Base-by-base conservation (phyloP, 2,888 invertebrate species). In the Cryptus viduatorius region DNA sequence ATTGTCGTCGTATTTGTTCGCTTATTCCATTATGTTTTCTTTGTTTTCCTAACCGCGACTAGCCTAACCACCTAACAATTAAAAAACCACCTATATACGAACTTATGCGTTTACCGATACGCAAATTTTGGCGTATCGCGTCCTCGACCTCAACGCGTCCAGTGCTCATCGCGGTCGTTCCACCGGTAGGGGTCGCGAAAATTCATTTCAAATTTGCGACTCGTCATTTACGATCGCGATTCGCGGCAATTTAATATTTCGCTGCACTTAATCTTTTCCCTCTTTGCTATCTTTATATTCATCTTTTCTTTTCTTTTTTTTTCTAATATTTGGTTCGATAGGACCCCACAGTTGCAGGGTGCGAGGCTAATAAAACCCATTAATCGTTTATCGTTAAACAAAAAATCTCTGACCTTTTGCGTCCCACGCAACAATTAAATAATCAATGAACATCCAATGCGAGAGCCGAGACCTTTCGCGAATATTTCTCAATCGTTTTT, bases 1-100 rank as follows among this genome's bases (percentile, higher is more conserved):
- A 75, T 82, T 61, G 68, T 67, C 48, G 37, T 73, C 61, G 67
- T 79, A 68, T 65, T 59, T 50, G 5, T 24, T 80, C 37, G 29
- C 42, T 65, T 61, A 46, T 67, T 29, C 48, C 67, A 56, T 42
- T 61, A n/a, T 72, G 14, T 71, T 61, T 37, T 67, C 16, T 29
- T 42, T 86, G 75, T 89, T 79, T 79, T 82, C 82, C 81, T 87
- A 82, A 81, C 84, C 81, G 89, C 90, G 90, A 90, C 90, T 90
- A 90, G 90, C 87, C 90, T 90, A 90, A 88, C 87, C 88, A 88
- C 89, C 86, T 88, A 88, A 89, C 86, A 83, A 78, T 85, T 79
- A 83, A 80, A 72, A 83, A 80, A 72, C 76, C 67, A 61, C 24
- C 80, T 69, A 80, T 75, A 61, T 69, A 84, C 79, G 77, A 83